phyloP scores from a whole-genome alignment of 2,797 vertebrate species.

The Knipowitschia caucasica region DNA sequence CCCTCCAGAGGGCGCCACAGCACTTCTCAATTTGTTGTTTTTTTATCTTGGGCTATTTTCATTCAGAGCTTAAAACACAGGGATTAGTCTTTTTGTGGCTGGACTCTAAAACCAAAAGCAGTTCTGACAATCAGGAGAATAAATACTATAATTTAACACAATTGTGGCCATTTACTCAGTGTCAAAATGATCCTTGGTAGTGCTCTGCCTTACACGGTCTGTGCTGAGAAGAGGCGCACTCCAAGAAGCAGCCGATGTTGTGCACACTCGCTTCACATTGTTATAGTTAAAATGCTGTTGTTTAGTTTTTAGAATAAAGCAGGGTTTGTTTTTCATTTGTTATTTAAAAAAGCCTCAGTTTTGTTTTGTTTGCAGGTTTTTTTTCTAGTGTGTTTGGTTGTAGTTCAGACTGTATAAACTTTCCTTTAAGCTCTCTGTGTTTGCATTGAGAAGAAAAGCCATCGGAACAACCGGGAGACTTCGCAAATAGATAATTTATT shows the following conservation, averaged over 20 bases:
- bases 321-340: slow-evolving; percentile 14
- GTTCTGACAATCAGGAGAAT: slow-evolving; percentile 13
- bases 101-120: slow-evolving; percentile 7
- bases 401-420: slow-evolving; percentile 42
- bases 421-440: slow-evolving; percentile 56
- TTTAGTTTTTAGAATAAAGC: slow-evolving; percentile 32
- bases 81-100: neutral
- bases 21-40: neutral
- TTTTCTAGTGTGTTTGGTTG: slow-evolving; percentile 54
- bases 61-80: neutral
- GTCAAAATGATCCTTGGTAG: slow-evolving; percentile 13
- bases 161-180: slow-evolving; percentile 4
- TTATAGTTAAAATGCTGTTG: slow-evolving; percentile 42
- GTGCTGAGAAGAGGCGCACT: neutral
- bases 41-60: neutral
- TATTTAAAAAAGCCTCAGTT: slow-evolving; percentile 28
- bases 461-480: slow-evolving; percentile 50
- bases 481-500: slow-evolving; percentile 53
- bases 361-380: slow-evolving; percentile 41
- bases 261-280: slow-evolving; percentile 24
- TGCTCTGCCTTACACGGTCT: slow-evolving; percentile 5
- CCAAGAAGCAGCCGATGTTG: neutral
- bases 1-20: neutral
- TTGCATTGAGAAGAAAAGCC: slow-evolving; percentile 53
- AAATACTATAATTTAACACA: neutral